Evolutionary conservation across 1,140 invertebrate species (phyloP).

Genomic region (Drosophila nannoptera): DNA sequence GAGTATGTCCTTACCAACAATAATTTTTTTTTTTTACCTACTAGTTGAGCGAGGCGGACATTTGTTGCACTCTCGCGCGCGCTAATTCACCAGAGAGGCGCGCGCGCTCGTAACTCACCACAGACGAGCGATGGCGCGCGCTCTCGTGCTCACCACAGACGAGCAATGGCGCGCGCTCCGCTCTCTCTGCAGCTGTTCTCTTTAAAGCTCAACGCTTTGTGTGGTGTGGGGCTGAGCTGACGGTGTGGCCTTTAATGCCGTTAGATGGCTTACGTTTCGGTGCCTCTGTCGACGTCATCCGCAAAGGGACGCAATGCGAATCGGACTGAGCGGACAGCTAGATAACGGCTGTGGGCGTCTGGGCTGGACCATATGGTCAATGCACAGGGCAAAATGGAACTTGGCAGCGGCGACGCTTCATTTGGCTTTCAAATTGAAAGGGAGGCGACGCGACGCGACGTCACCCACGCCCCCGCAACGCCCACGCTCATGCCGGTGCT

Average conservation of each 20-base stretch:
- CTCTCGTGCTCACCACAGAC: constrained; percentile 46
- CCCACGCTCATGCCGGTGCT: constrained; percentile 10
- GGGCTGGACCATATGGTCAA: constrained; percentile 60
- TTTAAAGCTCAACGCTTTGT: neutral
- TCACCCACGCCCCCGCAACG: neutral
- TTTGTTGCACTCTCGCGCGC: constrained; percentile 63
- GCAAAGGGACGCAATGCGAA: constrained; percentile 45
- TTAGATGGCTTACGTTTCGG: constrained; percentile 49
- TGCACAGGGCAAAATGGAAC: constrained; percentile 61
- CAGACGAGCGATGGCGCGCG: neutral
- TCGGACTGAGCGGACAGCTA: neutral
- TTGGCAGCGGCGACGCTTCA: constrained; percentile 61
- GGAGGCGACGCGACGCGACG: constrained; percentile 42
- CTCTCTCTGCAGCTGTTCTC: constrained; percentile 13
- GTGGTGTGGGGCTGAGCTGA: neutral
- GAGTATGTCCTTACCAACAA: constrained; percentile 31
- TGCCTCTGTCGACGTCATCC: constrained; percentile 53
- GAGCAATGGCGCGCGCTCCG: constrained; percentile 5
- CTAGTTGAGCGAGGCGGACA: constrained; percentile 48
- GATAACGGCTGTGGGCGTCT: constrained; percentile 11
- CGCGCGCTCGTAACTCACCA: constrained; percentile 21
- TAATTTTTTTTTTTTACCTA: constrained; percentile 29
- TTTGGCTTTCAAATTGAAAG: constrained; percentile 72
- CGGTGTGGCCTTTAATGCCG: constrained; percentile 25
- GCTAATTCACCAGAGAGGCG: constrained; percentile 14